phyloP scores from a whole-genome alignment of 2,113 vertebrate genomes.

The Odontophorus gujanensis region DNA sequence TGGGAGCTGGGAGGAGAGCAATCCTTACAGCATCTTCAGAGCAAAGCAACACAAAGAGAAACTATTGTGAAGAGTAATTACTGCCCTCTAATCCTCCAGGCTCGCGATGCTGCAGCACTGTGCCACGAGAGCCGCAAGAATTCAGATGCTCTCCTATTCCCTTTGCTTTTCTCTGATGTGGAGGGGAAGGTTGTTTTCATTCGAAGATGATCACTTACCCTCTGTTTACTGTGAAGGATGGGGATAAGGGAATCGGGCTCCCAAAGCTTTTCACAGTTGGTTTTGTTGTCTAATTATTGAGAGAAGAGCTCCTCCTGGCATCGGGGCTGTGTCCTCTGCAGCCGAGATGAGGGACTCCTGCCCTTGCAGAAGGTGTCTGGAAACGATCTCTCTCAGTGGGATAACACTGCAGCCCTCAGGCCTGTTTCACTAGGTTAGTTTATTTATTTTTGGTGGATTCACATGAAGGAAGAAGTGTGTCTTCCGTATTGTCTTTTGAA shows the following conservation, averaged over 20 bases:
- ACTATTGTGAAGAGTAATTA: neutral
- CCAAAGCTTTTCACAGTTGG: slow-evolving; percentile 59
- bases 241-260: neutral
- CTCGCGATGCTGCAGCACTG: neutral
- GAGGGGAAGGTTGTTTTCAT: slow-evolving; percentile 28
- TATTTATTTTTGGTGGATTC: slow-evolving; percentile 27
- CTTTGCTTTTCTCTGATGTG: neutral
- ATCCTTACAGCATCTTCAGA: neutral
- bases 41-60: neutral
- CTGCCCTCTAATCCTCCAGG: neutral
- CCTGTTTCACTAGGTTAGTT: neutral
- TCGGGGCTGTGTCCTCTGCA: neutral
- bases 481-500: slow-evolving; percentile 13
- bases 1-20: neutral
- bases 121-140: neutral
- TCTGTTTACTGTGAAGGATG: slow-evolving; percentile 64
- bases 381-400: neutral
- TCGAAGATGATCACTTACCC: slow-evolving; percentile 22
- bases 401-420: neutral
- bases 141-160: slow-evolving; percentile 6
- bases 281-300: slow-evolving; percentile 61
- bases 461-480: neutral
- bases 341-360: slow-evolving; percentile 38
- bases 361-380: slow-evolving; percentile 54
- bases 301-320: neutral